These are phyloP conservation scores for Gracilinanus agilis DNA, from an alignment of 2,113 vertebrate genomes.

Conservation along the genomic window DNA sequence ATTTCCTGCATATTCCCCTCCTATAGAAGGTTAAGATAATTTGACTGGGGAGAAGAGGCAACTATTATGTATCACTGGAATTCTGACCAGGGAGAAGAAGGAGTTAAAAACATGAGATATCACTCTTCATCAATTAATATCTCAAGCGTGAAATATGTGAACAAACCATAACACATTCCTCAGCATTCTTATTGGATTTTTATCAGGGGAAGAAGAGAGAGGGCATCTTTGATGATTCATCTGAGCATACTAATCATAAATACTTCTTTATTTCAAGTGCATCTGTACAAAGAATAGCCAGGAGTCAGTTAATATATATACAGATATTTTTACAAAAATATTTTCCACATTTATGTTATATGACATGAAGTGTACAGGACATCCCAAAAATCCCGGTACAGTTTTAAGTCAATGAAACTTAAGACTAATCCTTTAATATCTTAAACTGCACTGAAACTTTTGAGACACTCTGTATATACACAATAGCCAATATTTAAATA, in stretches of 20 bases:
- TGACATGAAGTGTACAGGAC: neutral
- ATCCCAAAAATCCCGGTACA: neutral
- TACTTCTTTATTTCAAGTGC: neutral
- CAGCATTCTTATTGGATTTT: conserved; percentile 5
- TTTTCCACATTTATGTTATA: neutral
- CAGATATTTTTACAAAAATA: neutral
- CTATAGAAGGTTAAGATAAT: neutral
- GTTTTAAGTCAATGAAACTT: neutral
- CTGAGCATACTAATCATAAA: neutral
- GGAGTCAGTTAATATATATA: neutral
- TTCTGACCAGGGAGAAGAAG: neutral
- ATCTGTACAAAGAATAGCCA: neutral
- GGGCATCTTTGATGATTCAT: conserved; percentile 4
- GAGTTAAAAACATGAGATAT: neutral
- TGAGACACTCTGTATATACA: neutral
- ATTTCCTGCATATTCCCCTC: neutral
- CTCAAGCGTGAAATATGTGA: neutral
- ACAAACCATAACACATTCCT: neutral
- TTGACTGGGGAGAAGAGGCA: neutral
- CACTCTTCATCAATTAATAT: conserved; percentile 4
- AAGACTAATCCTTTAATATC: neutral
- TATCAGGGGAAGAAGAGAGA: neutral
- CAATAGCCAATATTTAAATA: neutral
- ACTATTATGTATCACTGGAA: neutral
- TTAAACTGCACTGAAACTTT: neutral